These are phyloP conservation scores for Spermophilus dauricus DNA, from an alignment of 2,113 vertebrate species.

Conservation along the genomic window DNA sequence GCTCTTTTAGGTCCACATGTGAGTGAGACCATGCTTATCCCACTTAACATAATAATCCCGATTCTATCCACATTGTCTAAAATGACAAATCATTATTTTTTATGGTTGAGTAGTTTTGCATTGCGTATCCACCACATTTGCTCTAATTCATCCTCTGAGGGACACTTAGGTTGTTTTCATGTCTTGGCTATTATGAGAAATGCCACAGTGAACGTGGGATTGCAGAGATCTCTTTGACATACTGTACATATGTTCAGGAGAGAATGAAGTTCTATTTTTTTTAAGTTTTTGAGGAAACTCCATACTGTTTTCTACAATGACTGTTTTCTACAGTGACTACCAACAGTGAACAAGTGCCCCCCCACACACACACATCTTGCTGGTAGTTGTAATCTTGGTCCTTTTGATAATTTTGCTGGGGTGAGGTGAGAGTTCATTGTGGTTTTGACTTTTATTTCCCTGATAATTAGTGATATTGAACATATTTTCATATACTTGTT, in stretches of 20 bases:
- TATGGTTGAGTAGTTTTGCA: no score
- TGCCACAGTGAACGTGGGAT: not conserved
- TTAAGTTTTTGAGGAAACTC: not conserved
- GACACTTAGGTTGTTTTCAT: no score
- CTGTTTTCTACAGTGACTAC: not conserved
- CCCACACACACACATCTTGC: no score
- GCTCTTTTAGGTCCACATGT: not conserved
- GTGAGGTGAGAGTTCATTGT: not conserved
- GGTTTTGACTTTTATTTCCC: not conserved
- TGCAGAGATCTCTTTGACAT: not conserved
- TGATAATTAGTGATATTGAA: not conserved
- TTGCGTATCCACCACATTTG: no score
- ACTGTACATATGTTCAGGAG: no score
- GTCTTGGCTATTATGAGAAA: no score
- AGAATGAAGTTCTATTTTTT: no score
- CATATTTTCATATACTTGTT: not conserved
- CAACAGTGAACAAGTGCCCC: no score
- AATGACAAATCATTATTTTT: no score
- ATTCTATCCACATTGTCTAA: no score
- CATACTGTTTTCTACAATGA: not conserved
- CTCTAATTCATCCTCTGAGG: no score
- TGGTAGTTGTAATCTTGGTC: not conserved
- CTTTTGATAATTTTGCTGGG: not conserved
- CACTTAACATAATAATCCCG: no score
- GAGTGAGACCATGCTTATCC: not conserved